phyloP scores from a whole-genome alignment of 2,888 invertebrate species.

The Drosophila flavopinicola region DNA sequence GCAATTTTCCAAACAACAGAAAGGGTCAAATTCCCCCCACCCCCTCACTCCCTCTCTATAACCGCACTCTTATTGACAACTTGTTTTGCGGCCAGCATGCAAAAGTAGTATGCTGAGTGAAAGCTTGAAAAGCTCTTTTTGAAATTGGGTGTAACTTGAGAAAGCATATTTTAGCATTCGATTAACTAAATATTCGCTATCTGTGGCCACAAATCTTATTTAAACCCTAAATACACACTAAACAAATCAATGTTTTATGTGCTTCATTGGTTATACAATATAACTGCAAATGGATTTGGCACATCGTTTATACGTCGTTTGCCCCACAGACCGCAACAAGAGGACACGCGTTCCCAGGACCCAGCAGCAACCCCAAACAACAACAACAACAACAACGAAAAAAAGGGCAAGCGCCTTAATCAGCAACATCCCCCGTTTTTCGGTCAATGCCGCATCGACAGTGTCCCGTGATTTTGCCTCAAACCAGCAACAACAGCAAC shows the following conservation, averaged over 20 bases:
- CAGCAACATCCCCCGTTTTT: conserved; percentile 48
- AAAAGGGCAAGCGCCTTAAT: conserved; percentile 42
- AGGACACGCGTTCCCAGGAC: background rate
- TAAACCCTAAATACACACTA: conserved; percentile 25
- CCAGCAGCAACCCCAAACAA: conserved; percentile 33
- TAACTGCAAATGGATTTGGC: conserved; percentile 52
- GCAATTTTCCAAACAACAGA: conserved; percentile 36
- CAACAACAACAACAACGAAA: background rate
- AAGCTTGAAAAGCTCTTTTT: conserved; percentile 13
- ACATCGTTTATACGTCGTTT: conserved; percentile 69
- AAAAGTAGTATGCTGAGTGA: background rate
- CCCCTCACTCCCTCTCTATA: too few relatives aligned
- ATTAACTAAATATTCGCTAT: conserved; percentile 14
- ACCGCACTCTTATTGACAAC: conserved; percentile 28
- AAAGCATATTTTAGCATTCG: conserved; percentile 7
- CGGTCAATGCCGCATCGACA: conserved; percentile 29
- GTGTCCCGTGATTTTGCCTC: conserved; percentile 14
- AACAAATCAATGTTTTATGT: conserved; percentile 49
- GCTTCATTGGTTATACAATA: conserved; percentile 55
- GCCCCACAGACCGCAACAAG: conserved; percentile 17
- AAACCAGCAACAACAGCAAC: conserved; percentile 18
- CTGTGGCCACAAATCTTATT: conserved; percentile 35
- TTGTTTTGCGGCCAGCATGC: background rate
- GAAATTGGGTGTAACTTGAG: conserved; percentile 17
- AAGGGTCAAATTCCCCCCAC: conserved; percentile 38